A percentile compares a stretch with the other conserved stretches of the same genome.
Evolutionary conservation across 2,888 invertebrate genomes (phyloP).

Genomic region (Branchellion lobata): DNA sequence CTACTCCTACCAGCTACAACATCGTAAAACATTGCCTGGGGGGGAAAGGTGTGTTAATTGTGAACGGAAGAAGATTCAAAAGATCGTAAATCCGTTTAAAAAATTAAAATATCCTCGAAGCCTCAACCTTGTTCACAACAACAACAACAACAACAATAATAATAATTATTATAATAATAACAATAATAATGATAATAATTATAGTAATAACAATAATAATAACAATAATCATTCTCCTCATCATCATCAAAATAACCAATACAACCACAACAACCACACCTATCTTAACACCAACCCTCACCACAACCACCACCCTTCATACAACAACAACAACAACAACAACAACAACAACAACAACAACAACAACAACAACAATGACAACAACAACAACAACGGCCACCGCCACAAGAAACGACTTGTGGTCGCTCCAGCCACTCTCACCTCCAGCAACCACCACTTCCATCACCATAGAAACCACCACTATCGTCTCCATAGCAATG

Average conservation of each 20-base stretch:
- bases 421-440: not conserved
- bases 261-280: not conserved
- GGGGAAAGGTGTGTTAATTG: not conserved
- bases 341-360: not conserved
- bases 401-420: not conserved
- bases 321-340: not conserved
- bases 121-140: too few relatives aligned
- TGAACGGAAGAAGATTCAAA: not conserved
- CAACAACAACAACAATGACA: not conserved
- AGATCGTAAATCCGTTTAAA: not conserved
- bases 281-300: slow-evolving; percentile 19
- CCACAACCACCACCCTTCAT: not conserved
- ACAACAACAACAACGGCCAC: not conserved
- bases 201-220: too few relatives aligned
- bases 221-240: not conserved
- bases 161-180: too few relatives aligned
- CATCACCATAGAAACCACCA: not conserved
- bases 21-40: not conserved
- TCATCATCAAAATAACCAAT: not conserved
- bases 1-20: not conserved
- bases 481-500: not conserved
- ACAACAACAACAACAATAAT: too few relatives aligned
- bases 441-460: not conserved
- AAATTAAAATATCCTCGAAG: not conserved
- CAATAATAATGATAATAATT: too few relatives aligned